Evolutionary conservation across 2,888 invertebrate species (phyloP).

Genomic region (Cacoxenus indagator): DNA sequence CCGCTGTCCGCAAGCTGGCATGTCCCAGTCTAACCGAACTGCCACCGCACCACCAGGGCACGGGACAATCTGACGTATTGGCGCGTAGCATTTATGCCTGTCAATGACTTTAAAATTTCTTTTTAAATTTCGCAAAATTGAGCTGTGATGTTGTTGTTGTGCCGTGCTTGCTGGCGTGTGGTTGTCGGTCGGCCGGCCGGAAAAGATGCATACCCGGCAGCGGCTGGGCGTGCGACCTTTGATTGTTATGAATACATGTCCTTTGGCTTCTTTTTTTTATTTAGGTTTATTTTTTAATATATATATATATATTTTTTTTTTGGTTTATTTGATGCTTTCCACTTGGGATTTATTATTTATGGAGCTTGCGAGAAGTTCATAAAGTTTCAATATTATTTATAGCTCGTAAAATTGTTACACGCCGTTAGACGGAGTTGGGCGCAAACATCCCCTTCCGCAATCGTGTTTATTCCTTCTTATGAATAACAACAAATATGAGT

Average conservation of each 20-base stretch:
- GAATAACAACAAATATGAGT: too few relatives aligned
- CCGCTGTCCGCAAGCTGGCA: background rate
- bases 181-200: too few relatives aligned
- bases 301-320: too few relatives aligned
- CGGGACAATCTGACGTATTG: too few relatives aligned
- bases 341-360: conserved; percentile 13
- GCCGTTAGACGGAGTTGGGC: background rate
- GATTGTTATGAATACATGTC: conserved; percentile 33
- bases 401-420: conserved; percentile 24
- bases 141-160: conserved; percentile 5
- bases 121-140: conserved; percentile 25
- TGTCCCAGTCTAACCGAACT: background rate
- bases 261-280: conserved; percentile 30
- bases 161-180: too few relatives aligned
- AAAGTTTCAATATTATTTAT: conserved; percentile 13
- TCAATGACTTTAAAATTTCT: conserved; percentile 61
- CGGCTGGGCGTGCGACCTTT: conserved; percentile 17
- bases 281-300: too few relatives aligned
- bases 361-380: conserved; percentile 34
- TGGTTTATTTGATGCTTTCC: conserved; percentile 2
- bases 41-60: too few relatives aligned
- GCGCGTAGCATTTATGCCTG: conserved; percentile 33
- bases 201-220: too few relatives aligned
- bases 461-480: too few relatives aligned
- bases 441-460: background rate